These are phyloP conservation scores for Gisinianus flammeolus DNA, from an alignment of 2,888 invertebrate genomes.

Conservation along the genomic window DNA sequence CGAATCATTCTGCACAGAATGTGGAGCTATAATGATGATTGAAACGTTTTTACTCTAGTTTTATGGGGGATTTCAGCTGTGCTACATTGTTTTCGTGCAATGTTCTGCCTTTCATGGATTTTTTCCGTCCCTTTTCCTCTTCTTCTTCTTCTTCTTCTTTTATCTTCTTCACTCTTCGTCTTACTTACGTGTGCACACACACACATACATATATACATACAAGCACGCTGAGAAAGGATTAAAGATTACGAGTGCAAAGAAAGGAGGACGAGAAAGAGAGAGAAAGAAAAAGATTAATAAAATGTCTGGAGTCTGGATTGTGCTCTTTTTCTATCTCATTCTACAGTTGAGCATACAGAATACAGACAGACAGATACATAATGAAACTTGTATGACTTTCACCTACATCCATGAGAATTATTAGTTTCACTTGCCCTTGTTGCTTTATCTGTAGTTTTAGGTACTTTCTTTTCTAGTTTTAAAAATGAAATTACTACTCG, in stretches of 20 bases:
- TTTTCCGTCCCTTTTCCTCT: not conserved
- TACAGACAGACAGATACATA: not conserved
- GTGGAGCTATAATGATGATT: not conserved
- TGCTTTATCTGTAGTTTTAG: too few species aligned
- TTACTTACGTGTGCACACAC: not conserved
- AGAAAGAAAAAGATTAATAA: slow-evolving; percentile 8
- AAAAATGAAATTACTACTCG: too few species aligned
- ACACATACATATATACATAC: not conserved
- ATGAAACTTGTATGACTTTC: not conserved
- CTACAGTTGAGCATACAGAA: not conserved
- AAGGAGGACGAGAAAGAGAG: not conserved
- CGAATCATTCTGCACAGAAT: not conserved
- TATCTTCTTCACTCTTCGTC: too few species aligned
- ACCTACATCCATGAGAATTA: too few species aligned
- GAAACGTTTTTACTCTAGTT: not conserved
- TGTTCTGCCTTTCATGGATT: not conserved
- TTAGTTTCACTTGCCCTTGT: too few species aligned
- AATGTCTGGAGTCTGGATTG: too few species aligned
- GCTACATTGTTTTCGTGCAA: not conserved
- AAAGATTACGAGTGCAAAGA: not conserved
- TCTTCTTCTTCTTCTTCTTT: too few species aligned
- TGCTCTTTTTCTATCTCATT: too few species aligned
- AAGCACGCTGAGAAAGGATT: not conserved
- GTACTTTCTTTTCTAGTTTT: too few species aligned
- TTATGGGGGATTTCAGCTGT: not conserved